Evolutionary conservation across 2,113 vertebrate species (phyloP).

Genomic region (Gobiocypris rarus): DNA sequence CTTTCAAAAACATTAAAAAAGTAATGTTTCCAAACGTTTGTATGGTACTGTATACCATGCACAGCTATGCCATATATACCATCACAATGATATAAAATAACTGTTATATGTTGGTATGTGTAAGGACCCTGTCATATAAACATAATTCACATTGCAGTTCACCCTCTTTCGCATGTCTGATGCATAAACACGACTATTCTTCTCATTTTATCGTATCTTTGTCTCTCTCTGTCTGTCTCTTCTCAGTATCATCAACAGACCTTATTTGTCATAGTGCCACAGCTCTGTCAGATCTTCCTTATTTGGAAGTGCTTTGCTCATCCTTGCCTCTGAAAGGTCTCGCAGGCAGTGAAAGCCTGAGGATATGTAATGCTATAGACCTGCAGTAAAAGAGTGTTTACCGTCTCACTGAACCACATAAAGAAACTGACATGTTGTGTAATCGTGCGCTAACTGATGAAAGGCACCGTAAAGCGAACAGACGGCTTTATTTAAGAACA

Average conservation of each 20-base stretch:
- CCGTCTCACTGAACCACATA: neutral
- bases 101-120: neutral
- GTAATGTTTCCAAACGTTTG: no score
- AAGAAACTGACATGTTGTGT: neutral
- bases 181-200: constrained; percentile 9
- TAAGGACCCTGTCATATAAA: constrained; percentile 16
- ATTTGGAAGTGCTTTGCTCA: constrained; percentile 53
- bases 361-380: constrained; percentile 22
- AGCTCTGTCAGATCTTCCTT: constrained; percentile 52
- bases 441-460: neutral
- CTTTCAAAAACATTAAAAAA: no score
- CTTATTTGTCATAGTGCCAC: constrained; percentile 37
- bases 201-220: neutral
- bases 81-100: neutral
- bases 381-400: constrained; percentile 24
- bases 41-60: no score
- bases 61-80: neutral
- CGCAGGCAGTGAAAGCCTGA: constrained; percentile 9
- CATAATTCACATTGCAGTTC: neutral
- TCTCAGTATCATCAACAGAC: constrained; percentile 18
- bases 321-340: constrained; percentile 36
- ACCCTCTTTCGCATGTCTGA: neutral
- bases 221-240: constrained; percentile 3
- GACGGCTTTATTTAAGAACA: constrained; percentile 10
- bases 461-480: neutral